Percentiles rank a stretch among this genome's conserved stretches.
phyloP scores from a whole-genome alignment of 2,797 vertebrate genomes.

The Clarias pachynema region DNA sequence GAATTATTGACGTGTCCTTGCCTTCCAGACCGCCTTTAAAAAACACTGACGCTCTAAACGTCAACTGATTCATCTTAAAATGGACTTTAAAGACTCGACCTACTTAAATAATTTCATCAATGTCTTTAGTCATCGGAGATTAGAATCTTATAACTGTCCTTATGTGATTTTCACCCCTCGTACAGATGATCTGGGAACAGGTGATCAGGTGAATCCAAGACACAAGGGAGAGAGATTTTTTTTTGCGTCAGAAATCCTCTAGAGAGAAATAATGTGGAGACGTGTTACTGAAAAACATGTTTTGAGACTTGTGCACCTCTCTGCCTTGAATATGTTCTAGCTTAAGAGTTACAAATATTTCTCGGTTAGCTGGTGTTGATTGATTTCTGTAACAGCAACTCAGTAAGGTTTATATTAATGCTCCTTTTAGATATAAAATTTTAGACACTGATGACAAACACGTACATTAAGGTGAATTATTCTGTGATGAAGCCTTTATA shows the following conservation, averaged over 20 bases:
- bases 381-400: neutral
- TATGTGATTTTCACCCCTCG: neutral
- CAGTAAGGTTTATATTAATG: neutral
- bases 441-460: neutral
- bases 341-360: neutral
- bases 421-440: neutral
- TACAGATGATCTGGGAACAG: neutral
- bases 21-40: slow-evolving; percentile 62
- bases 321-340: neutral
- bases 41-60: slow-evolving; percentile 33
- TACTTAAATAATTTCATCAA: neutral
- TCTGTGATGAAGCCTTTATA: neutral
- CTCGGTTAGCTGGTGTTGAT: neutral
- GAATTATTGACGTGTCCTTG: slow-evolving; percentile 59
- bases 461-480: neutral
- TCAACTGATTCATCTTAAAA: neutral
- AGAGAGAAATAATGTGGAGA: neutral
- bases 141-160: too few relatives aligned
- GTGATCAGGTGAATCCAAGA: too few relatives aligned
- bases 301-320: neutral
- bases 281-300: neutral
- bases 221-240: neutral
- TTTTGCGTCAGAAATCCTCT: neutral
- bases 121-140: neutral
- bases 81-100: neutral